Evolutionary conservation across 2,888 invertebrate genomes (phyloP), one percentile per base, ranked within the genome.

Genomic region (Leptothorax acervorum): DNA sequence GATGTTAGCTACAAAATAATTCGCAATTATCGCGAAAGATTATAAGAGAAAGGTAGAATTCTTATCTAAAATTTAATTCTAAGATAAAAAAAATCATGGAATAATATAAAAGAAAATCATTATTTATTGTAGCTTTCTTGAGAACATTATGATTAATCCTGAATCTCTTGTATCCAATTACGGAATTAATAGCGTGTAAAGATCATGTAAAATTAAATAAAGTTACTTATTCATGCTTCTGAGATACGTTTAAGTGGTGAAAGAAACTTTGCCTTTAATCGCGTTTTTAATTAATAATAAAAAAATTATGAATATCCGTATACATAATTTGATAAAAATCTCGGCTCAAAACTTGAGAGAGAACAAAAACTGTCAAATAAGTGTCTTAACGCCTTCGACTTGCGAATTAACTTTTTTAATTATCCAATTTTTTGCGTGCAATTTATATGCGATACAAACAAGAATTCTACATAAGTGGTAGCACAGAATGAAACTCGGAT

Each of bases 131-230:
- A 65, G 42, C 23, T 42, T 42, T 65, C 12, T 62, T 31, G 5
- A 8, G 8, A 12, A 23, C 18, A 35, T 39, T 39, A n/a, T 35
- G 39, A 62, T 63, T 11, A 39, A 42, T 23, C 3, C 12, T 5
- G 12, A 31, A 18, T 60, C 31, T 60, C 18, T 60, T 65, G 4
- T 12, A 65, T 42, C n/a, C 23, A 65, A 65, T 23, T 65, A 4
- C 12, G 6, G 18, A 65, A 65, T 65, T 65, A 42, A 65, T 42
- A 39, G 3, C 6, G 23, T 23, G 1, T 42, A 42, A n/a, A 63
- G n/a, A 63, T 60, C 15, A 31, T 63, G 15, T 35, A n/a, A 60
- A 63, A 63, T 63, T 23, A 63, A 65, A n/a, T 42, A 23, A 23
- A 39, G 0, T 23, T 42, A 42, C 2, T 65, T 42, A 15, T 60